Percentiles rank a stretch among this genome's conserved stretches.
Evolutionary conservation across 2,113 vertebrate genomes (phyloP).

Genomic region (Plestiodon gilberti): DNA sequence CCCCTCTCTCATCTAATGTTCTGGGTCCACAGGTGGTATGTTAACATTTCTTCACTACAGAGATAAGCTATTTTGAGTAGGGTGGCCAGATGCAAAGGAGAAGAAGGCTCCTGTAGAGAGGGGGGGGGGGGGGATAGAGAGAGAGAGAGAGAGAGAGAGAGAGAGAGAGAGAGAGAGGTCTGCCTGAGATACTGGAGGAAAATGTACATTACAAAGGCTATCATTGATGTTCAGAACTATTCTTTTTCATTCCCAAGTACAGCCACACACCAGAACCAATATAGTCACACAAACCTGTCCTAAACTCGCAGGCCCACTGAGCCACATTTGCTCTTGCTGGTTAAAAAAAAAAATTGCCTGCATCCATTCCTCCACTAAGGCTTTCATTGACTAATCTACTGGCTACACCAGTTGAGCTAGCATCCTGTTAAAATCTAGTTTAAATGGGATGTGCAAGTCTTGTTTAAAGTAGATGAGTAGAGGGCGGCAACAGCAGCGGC

Average conservation of each 20-base stretch:
- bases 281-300: background rate
- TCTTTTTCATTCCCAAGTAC: background rate
- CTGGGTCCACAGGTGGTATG: too few species aligned
- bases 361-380: background rate
- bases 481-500: background rate
- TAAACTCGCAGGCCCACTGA: background rate
- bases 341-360: background rate
- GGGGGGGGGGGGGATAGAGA: too few species aligned
- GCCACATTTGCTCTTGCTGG: background rate
- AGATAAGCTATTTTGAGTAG: too few species aligned
- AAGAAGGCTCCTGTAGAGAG: too few species aligned
- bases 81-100: too few species aligned
- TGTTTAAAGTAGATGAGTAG: background rate
- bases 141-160: too few species aligned
- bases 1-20: too few species aligned
- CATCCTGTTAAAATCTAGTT: background rate
- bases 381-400: too few species aligned
- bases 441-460: background rate
- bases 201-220: background rate
- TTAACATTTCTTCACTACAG: too few species aligned
- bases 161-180: too few species aligned
- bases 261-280: background rate
- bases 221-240: background rate
- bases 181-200: too few species aligned
- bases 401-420: background rate